Conservation (phyloP, 1,140 invertebrate genomes). For the Aethina tumida region DNA sequence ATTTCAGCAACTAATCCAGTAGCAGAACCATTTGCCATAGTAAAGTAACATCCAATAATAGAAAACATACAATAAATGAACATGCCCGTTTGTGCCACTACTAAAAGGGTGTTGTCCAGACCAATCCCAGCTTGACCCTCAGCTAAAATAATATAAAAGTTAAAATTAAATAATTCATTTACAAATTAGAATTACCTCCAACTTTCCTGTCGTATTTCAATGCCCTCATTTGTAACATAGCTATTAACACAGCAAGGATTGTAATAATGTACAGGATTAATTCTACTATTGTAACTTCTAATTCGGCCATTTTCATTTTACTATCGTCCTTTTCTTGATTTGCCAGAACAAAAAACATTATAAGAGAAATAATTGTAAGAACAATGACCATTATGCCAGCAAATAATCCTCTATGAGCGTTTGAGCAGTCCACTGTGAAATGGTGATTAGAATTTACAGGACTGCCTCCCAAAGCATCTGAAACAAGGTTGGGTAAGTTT, state of each 20-base stretch:
- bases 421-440: conserved; percentile 82
- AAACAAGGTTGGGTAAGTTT: conserved; percentile 5
- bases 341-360: conserved; percentile 83
- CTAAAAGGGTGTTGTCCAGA: conserved; percentile 74
- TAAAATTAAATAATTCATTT: background rate
- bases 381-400: conserved; percentile 63
- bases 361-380: conserved; percentile 77
- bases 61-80: conserved; percentile 85
- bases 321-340: conserved; percentile 54
- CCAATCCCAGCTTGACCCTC: conserved; percentile 39
- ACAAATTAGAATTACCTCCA: conserved; percentile 37
- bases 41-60: conserved; percentile 68
- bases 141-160: conserved; percentile 12
- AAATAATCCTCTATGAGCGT: conserved; percentile 78
- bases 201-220: conserved; percentile 48
- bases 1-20: conserved; percentile 47
- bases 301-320: conserved; percentile 46
- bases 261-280: conserved; percentile 56
- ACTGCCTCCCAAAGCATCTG: conserved; percentile 21
- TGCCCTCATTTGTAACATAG: conserved; percentile 51
- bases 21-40: conserved; percentile 38
- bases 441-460: conserved; percentile 45
- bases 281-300: conserved; percentile 69
- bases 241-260: conserved; percentile 43
- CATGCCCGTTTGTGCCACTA: conserved; percentile 78